Conservation (phyloP, 2,888 invertebrate genomes). For the Pocota personata region DNA sequence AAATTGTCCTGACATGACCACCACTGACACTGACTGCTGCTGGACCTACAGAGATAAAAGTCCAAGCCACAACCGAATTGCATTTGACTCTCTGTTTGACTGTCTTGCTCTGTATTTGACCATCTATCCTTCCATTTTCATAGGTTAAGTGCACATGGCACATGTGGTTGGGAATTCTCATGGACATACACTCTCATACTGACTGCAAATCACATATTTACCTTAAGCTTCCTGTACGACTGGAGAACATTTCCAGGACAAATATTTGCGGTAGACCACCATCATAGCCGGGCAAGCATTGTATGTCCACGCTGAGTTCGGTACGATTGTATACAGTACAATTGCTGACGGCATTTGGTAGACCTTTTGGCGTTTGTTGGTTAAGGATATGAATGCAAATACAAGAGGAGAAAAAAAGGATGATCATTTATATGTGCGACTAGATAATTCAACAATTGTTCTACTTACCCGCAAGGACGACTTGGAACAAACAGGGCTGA, state of each 20-base stretch:
- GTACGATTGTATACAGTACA: constrained; percentile 94
- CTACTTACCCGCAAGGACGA: constrained; percentile 92
- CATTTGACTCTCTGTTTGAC: constrained; percentile 1
- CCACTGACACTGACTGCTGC: constrained; percentile 52
- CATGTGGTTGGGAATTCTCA: constrained; percentile 44
- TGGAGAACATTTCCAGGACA: constrained; percentile 89
- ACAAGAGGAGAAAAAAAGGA: constrained; percentile 19
- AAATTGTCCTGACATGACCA: constrained; percentile 43
- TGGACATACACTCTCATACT: constrained; percentile 26
- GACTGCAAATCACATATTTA: constrained; percentile 77
- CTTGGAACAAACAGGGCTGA: constrained; percentile 93
- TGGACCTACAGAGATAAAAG: constrained; percentile 44
- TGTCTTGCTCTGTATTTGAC: constrained; percentile 33
- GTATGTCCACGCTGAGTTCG: constrained; percentile 91
- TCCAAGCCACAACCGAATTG: constrained; percentile 11
- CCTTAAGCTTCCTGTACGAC: constrained; percentile 82
- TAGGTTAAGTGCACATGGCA: constrained; percentile 64
- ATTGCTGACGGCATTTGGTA: constrained; percentile 93
- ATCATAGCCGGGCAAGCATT: constrained; percentile 93
- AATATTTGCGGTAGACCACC: constrained; percentile 95
- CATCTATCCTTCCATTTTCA: constrained; percentile 44
- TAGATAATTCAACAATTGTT: constrained; percentile 47
- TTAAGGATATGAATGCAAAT: constrained; percentile 73
- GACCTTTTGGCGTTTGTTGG: constrained; percentile 84
- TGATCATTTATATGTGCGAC: constrained; percentile 48